Base-by-base conservation (phyloP, 2,888 invertebrate genomes). In the Timandra comae region DNA sequence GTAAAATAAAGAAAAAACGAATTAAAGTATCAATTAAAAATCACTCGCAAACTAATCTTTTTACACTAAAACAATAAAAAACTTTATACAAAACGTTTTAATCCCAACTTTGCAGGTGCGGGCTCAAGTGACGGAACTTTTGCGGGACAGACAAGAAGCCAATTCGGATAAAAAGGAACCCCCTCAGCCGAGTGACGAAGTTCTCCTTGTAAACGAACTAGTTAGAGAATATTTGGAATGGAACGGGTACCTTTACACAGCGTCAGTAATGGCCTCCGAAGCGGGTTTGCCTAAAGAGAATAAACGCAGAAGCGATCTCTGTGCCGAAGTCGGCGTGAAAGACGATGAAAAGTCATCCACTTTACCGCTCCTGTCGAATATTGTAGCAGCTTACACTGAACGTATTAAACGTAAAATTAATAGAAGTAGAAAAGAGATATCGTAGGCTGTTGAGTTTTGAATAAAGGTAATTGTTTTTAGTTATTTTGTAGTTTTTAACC, bases 161-260 rank as follows among this genome's bases (percentile, higher is more conserved):
- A 30, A 51, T 1, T 56, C 58, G 1, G 55, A 46, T 19, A 55
- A 46, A 9, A 53, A 48, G 0, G 38, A 47, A 1, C 61, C 73
- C 0, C 82, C 84, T 0, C 24, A 46, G 40, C 77, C 76, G 0
- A 38, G 65, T 0, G 59, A 63, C 0, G 82, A 82, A 49, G 75
- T 81, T 0, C 41, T 87, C 21, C 65, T 91, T 1, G 74, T 91
- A 25, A 92, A 92, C 50, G 90, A 91, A 56, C 71, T 92, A 0
- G 82, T 92, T 3, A 70, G 89, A 36, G 91, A 92, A 58, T 92
- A 91, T 56, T 64, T 92, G 2, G 86, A 88, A 45, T 92, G 91
- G 91, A 91, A 91, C 49, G 91, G 91, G 0, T 92, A 91, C 49
- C 74, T 90, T 12, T 91, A 91, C 46, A 88, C 90, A 0, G 79